Percentiles rank a stretch among this genome's conserved stretches.
These are phyloP conservation scores for Dasypolia templi DNA, from an alignment of 2,888 invertebrate species.

Conservation along the genomic window DNA sequence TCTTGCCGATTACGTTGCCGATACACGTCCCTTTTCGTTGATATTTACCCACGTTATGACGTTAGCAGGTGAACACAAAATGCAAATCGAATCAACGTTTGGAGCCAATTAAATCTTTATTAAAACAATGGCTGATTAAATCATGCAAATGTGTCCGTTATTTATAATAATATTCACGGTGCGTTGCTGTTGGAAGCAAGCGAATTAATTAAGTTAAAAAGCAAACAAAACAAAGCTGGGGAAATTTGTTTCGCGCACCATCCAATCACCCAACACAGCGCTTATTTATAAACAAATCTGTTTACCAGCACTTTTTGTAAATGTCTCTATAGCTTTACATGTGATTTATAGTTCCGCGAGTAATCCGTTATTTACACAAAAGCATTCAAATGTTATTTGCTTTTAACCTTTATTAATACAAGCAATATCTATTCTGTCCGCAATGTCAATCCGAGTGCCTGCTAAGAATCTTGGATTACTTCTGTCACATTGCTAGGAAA, in stretches of 20 bases:
- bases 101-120: slow-evolving; percentile 62
- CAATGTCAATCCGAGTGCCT: no score
- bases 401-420: slow-evolving; percentile 14
- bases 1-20: no score
- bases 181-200: slow-evolving; percentile 70
- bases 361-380: slow-evolving; percentile 39
- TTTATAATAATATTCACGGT: slow-evolving; percentile 74
- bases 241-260: slow-evolving; percentile 71
- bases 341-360: slow-evolving; percentile 40
- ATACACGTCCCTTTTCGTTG: slow-evolving; percentile 50
- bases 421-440: no score
- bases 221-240: slow-evolving; percentile 74
- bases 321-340: slow-evolving; percentile 50
- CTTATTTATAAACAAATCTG: slow-evolving; percentile 64
- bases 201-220: slow-evolving; percentile 81
- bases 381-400: slow-evolving; percentile 6
- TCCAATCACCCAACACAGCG: slow-evolving; percentile 67
- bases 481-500: no score
- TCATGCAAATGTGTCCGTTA: slow-evolving; percentile 71
- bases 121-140: slow-evolving; percentile 70
- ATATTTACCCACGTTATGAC: slow-evolving; percentile 48
- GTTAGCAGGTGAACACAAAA: slow-evolving; percentile 57
- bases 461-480: no score
- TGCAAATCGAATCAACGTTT: slow-evolving; percentile 58
- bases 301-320: slow-evolving; percentile 44